Evolutionary conservation across 1,140 invertebrate species (phyloP), one percentile per base, ranked within the genome.

Genomic region (Pectinophora gossypiella): DNA sequence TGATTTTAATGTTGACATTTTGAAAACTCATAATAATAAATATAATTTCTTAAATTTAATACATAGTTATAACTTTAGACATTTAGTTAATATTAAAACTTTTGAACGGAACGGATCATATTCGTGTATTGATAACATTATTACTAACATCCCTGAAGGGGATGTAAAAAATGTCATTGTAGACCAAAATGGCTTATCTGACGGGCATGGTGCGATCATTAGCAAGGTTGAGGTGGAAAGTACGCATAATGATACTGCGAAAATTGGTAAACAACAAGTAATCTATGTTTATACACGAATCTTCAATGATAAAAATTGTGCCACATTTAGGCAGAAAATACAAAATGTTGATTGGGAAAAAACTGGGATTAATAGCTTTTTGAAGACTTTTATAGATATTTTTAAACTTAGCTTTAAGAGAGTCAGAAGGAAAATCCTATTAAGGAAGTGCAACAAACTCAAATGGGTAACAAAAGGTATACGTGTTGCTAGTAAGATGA

Each of bases 381-480:
- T 51, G 9, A 22, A 47, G 23, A 23, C 19, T 0, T 50, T 50
- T 46, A 36, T 40, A 7, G 18, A 27, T 12, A 46, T 20, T 12
- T 50, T 56, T 32, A 18, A 27, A 9, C 13, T 50, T 20, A 50
- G 32, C 27, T 47, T 46, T 56, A 22, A 36, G 10, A 45, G 32
- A 23, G 16, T n/a, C 3, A 38, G 21, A 36, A 38, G 7, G 4
- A 51, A 32, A 32, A 18, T 51, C 10, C 51, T 27, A 12, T 12
- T 43, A 9, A 32, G 40, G 4, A 51, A 47, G 12, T 2, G 19
- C 0, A 19, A 27, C 3, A 32, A 15, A 21, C 13, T 51, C 27
- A 23, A 32, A 56, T 56, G 54, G 55, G 27, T 57, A 3, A 43
- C 49, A 5, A 51, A 35, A 19, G 55, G 55, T 38, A 13, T 57